These are phyloP conservation scores for Yponomeuta plumbellus DNA, from an alignment of 2,888 invertebrate genomes.

Conservation along the genomic window DNA sequence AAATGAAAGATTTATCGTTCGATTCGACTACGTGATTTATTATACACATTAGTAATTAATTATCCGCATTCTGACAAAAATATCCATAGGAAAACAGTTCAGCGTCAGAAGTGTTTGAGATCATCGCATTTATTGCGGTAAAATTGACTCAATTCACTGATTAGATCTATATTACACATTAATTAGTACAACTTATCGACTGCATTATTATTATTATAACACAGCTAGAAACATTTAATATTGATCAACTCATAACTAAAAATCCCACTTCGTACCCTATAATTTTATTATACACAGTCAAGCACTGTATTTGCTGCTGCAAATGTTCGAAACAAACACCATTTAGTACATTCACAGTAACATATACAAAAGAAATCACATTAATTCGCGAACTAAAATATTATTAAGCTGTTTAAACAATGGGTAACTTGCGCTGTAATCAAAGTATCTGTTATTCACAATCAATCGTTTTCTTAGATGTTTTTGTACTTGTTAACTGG, in stretches of 20 bases:
- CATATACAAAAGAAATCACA: conserved; percentile 38
- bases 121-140: conserved; percentile 56
- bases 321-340: background rate
- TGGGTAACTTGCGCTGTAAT: conserved; percentile 27
- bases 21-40: conserved; percentile 43
- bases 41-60: conserved; percentile 18
- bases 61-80: conserved; percentile 35
- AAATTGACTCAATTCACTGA: conserved; percentile 67
- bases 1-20: conserved; percentile 36
- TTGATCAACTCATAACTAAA: conserved; percentile 45
- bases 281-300: conserved; percentile 42
- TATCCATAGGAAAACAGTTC: conserved; percentile 47
- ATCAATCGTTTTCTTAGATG: background rate
- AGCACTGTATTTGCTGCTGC: conserved; percentile 33
- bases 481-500: background rate
- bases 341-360: conserved; percentile 18
- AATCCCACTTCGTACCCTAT: conserved; percentile 35
- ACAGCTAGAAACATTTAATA: conserved; percentile 40
- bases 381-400: conserved; percentile 58
- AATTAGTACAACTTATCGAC: conserved; percentile 17
- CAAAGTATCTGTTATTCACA: conserved; percentile 7
- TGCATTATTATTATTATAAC: conserved; percentile 24
- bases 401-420: conserved; percentile 48
- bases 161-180: conserved; percentile 38
- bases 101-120: conserved; percentile 51